Conservation (phyloP, 2,888 invertebrate species). For the Scaptomyza polygonia region DNA sequence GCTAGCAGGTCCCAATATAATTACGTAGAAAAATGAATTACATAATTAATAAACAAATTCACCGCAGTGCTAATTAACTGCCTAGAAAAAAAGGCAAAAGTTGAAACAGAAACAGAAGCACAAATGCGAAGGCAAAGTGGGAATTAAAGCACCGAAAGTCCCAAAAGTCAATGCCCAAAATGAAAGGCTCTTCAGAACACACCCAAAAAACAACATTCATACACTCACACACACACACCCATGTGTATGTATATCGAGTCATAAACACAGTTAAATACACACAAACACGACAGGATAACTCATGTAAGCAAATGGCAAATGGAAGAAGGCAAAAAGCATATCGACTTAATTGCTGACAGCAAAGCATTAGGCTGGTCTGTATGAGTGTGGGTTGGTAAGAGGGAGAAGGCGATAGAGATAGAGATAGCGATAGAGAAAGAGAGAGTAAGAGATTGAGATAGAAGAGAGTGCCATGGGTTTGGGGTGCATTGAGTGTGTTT, state of each 20-base stretch:
- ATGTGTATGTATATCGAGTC: not conserved
- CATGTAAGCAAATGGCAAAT: slow-evolving; percentile 61
- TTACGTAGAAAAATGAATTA: slow-evolving; percentile 78
- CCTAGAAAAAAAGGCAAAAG: slow-evolving; percentile 17
- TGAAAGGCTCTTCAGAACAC: slow-evolving; percentile 49
- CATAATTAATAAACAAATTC: slow-evolving; percentile 79
- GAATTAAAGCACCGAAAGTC: slow-evolving; percentile 49
- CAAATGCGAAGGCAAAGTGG: slow-evolving; percentile 7
- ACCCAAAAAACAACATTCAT: slow-evolving; percentile 33
- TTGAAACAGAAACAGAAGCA: slow-evolving; percentile 8
- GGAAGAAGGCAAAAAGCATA: slow-evolving; percentile 56
- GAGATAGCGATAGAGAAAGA: not conserved
- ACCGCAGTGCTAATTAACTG: slow-evolving; percentile 72
- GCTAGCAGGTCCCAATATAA: slow-evolving; percentile 66
- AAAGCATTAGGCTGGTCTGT: slow-evolving; percentile 46
- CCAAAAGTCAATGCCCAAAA: slow-evolving; percentile 60
- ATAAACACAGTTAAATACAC: slow-evolving; percentile 21
- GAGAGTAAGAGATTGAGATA: slow-evolving; percentile 3
- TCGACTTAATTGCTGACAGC: slow-evolving; percentile 70
- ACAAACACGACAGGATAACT: slow-evolving; percentile 50
- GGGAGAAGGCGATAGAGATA: slow-evolving; percentile 5
- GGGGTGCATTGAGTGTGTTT: slow-evolving; percentile 14
- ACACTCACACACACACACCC: slow-evolving; percentile 6
- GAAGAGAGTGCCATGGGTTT: slow-evolving; percentile 9
- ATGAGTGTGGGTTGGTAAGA: not conserved